Conservation (phyloP, 2,888 invertebrate species). For the Agapostemon virescens region DNA sequence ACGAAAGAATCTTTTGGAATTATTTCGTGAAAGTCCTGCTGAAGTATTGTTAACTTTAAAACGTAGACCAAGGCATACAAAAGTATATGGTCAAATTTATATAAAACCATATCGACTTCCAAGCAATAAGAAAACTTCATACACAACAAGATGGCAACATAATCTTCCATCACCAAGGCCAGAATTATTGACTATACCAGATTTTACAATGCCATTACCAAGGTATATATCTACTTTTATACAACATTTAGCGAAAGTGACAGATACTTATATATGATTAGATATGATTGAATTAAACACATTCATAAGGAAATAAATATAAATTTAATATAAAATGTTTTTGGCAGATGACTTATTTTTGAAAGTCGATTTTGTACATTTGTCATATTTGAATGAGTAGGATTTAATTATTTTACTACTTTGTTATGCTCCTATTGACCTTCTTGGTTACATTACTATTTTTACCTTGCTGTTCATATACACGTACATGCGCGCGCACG, state of each 20-base stretch:
- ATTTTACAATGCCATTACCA: slow-evolving; percentile 83
- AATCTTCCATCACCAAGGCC: slow-evolving; percentile 86
- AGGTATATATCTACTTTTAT: slow-evolving; percentile 76
- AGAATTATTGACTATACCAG: slow-evolving; percentile 84
- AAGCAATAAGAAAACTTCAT: slow-evolving; percentile 86
- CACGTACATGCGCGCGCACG: too few relatives aligned
- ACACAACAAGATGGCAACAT: slow-evolving; percentile 85
- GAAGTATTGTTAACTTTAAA: slow-evolving; percentile 91
- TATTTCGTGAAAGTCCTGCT: slow-evolving; percentile 89
- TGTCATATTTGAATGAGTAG: not conserved
- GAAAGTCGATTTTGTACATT: not conserved
- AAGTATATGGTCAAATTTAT: slow-evolving; percentile 88
- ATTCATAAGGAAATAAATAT: not conserved
- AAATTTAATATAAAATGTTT: not conserved
- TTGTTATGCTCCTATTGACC: not conserved
- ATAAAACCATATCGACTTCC: slow-evolving; percentile 88
- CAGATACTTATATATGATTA: too few relatives aligned
- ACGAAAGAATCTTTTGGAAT: slow-evolving; percentile 87
- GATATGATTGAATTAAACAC: not conserved
- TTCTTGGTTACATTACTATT: not conserved
- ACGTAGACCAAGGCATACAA: slow-evolving; percentile 90
- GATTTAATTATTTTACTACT: not conserved
- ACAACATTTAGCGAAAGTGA: not conserved
- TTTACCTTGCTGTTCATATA: not conserved
- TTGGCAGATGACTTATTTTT: not conserved